These are phyloP conservation scores for Nesidiocoris tenuis DNA, from an alignment of 2,888 invertebrate species.

Conservation along the genomic window DNA sequence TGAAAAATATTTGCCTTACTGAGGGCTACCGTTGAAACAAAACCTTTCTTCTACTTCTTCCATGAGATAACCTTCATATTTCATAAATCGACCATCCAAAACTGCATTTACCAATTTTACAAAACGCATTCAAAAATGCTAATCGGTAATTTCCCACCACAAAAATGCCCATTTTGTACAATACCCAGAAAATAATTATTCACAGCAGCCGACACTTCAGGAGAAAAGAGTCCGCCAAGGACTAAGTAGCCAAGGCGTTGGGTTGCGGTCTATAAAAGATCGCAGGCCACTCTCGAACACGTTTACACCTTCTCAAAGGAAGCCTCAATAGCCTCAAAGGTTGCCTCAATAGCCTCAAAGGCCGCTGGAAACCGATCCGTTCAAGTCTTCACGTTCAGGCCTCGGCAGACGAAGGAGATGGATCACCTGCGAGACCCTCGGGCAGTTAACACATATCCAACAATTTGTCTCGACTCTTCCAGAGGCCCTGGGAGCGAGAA, in stretches of 20 bases:
- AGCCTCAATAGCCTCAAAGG: not conserved
- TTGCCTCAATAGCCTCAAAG: not conserved
- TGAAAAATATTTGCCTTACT: too few relatives aligned
- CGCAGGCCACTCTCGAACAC: not conserved
- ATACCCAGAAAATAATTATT: too few relatives aligned
- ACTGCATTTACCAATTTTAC: too few relatives aligned
- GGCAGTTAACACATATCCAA: conserved; percentile 25
- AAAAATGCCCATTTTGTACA: too few relatives aligned
- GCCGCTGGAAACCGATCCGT: not conserved
- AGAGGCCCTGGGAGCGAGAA: not conserved
- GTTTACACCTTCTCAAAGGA: not conserved
- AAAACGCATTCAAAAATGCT: too few relatives aligned
- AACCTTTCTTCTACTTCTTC: too few relatives aligned
- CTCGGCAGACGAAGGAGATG: conserved; percentile 5
- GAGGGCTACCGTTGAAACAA: too few relatives aligned
- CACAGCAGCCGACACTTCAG: too few relatives aligned
- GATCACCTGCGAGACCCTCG: conserved; percentile 20
- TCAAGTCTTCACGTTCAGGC: not conserved
- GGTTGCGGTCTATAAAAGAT: not conserved
- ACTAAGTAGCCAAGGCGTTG: not conserved
- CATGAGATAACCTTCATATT: too few relatives aligned
- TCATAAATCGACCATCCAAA: too few relatives aligned
- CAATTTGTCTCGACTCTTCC: conserved; percentile 19
- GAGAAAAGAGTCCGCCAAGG: not conserved
- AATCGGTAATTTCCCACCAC: too few relatives aligned